Base-by-base conservation (phyloP, 2,888 invertebrate species). In the Pseudococcus viburni region DNA sequence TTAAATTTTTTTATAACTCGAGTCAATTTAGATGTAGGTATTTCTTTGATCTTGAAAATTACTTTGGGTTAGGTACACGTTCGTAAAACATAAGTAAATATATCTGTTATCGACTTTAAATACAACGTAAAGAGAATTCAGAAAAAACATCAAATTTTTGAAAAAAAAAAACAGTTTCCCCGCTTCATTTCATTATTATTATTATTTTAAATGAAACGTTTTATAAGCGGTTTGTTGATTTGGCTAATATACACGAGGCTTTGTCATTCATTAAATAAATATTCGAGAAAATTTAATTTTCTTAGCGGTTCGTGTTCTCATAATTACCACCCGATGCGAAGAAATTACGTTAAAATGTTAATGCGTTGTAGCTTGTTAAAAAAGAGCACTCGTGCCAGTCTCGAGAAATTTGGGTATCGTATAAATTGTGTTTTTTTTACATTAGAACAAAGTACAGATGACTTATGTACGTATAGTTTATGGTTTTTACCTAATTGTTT, bases 331-430 rank as follows among this genome's bases (percentile, higher is more conserved):
- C 80, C 80, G 42, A 22, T 80, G 80, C 8, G 80, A 80, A 46
- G 80, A 80, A 80, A 80, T 80, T 80, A 73, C 80, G 80, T 80
- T 80, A 39, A 80, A 42, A 80, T 42, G 39, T 80, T 80, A 12
- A 73, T 73, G 68, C 12, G 68, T 73, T 73, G 68, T 73, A 73
- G 33, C 68, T 73, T 73, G 68, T 73, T 73, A 73, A 73, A 73
- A 73, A 73, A 59, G 9, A 59, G 19, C 19, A 59, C 51, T 51
- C 46, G 46, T 51, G 51, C 51, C 51, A 51, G 17, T 51, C 12
- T 17, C 51, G 15, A 51, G 17, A 51, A 51, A 17, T 51, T 51
- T 11, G 51, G 51, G 26, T 33, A 51, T 51, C 17, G 51, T 51
- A 51, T 5, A 51, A 51, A 51, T 17, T 51, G 12, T 15, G 46